A percentile compares a stretch with the other conserved stretches of the same genome.
Conservation (phyloP, 2,113 vertebrate genomes). For the Kobus ellipsiprymnus region DNA sequence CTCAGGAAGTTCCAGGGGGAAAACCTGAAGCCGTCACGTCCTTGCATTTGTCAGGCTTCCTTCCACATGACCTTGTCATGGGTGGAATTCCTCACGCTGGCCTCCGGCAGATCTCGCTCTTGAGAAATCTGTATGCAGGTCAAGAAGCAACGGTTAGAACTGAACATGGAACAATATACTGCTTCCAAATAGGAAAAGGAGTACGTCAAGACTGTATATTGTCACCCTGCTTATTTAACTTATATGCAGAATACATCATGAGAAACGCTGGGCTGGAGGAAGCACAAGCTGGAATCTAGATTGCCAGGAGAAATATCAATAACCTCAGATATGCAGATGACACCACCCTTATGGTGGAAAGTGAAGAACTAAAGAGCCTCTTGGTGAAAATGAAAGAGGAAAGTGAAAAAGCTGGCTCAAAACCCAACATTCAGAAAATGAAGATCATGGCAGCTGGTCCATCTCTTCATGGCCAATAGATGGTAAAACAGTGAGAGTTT, state of each 20-base stretch:
- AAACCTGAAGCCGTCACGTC: too few relatives aligned
- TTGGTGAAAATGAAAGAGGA: neutral
- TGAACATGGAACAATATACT: neutral
- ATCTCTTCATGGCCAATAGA: neutral
- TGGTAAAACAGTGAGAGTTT: neutral
- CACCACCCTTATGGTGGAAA: neutral
- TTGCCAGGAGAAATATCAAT: accelerated
- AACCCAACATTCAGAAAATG: neutral
- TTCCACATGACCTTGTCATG: too few relatives aligned
- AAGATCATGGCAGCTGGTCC: neutral
- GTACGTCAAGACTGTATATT: neutral
- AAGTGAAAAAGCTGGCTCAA: neutral
- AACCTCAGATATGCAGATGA: neutral
- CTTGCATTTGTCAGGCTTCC: too few relatives aligned
- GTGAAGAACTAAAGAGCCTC: neutral
- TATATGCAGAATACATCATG: neutral
- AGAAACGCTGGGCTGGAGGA: neutral
- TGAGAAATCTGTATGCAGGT: neutral
- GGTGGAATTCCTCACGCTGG: too few relatives aligned
- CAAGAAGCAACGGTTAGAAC: neutral
- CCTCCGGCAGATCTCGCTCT: neutral
- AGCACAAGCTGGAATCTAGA: neutral
- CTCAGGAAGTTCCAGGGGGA: too few relatives aligned
- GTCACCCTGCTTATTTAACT: neutral
- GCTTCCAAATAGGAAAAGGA: neutral